These are phyloP conservation scores for Carcharodon carcharias DNA, from an alignment of 2,797 vertebrate species.

Conservation along the genomic window DNA sequence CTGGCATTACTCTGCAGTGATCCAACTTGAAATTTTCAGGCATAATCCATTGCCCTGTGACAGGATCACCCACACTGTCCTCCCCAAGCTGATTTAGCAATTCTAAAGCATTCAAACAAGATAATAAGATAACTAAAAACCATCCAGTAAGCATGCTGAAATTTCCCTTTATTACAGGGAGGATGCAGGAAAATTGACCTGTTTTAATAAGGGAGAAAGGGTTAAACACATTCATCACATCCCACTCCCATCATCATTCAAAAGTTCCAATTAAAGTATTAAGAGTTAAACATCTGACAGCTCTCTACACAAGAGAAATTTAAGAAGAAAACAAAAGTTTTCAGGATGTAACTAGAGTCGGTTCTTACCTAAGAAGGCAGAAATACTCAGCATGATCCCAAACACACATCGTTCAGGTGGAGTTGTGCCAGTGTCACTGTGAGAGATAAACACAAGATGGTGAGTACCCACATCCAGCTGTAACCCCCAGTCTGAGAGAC, in stretches of 20 bases:
- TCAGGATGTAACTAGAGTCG: neutral
- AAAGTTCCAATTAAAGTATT: neutral
- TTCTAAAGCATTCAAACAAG: neutral
- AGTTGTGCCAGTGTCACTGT: slow-evolving; percentile 76
- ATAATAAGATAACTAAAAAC: neutral
- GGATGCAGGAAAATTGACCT: neutral
- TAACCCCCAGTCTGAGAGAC: neutral
- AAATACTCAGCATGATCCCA: slow-evolving; percentile 83
- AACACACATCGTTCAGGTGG: slow-evolving; percentile 87
- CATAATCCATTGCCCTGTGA: neutral
- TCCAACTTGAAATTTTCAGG: neutral
- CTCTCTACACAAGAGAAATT: neutral
- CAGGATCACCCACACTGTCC: neutral
- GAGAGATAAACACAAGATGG: slow-evolving; percentile 49
- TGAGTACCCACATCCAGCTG: neutral
- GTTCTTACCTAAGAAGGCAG: slow-evolving; percentile 76
- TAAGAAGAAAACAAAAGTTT: neutral
- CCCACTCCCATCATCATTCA: neutral
- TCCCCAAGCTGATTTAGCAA: neutral
- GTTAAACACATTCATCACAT: neutral
- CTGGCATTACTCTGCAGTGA: neutral
- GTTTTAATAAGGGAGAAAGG: neutral
- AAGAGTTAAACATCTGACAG: neutral
- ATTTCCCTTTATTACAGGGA: neutral
- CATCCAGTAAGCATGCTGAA: neutral